phyloP scores from a whole-genome alignment of 2,888 invertebrate species.

The Nomada fucata region DNA sequence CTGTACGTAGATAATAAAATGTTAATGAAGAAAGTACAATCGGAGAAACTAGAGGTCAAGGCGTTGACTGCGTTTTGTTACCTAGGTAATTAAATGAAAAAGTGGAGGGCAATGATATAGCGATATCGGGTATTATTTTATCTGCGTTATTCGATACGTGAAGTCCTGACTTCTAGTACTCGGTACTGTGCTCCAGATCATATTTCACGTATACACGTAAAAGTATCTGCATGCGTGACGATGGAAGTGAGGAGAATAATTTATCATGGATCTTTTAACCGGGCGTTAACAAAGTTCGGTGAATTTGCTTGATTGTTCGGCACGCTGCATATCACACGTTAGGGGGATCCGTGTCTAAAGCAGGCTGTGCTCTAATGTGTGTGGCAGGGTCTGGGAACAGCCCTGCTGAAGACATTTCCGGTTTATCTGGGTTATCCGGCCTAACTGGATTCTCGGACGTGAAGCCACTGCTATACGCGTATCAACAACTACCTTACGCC shows the following conservation, averaged over 20 bases:
- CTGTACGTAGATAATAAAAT: conserved; percentile 27
- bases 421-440: conserved; percentile 79
- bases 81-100: conserved; percentile 10
- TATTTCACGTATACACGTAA: conserved; percentile 5
- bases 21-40: conserved; percentile 21
- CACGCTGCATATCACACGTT: conserved; percentile 42
- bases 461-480: conserved; percentile 82
- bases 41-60: conserved; percentile 51
- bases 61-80: conserved; percentile 11
- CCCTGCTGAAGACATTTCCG: conserved; percentile 80
- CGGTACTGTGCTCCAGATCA: conserved; percentile 4
- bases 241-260: conserved; percentile 38
- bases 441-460: conserved; percentile 79
- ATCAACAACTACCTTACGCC: conserved; percentile 84
- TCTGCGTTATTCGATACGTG: background rate
- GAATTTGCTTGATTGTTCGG: conserved; percentile 61
- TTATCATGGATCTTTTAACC: conserved; percentile 53
- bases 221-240: conserved; percentile 53
- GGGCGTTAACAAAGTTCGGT: conserved; percentile 48
- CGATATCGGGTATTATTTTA: conserved; percentile 13
- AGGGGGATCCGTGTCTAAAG: conserved; percentile 71
- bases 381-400: conserved; percentile 80
- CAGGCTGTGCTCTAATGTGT: conserved; percentile 75
- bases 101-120: conserved; percentile 8
- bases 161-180: conserved; percentile 43